phyloP scores from a whole-genome alignment of 2,888 invertebrate genomes.

The Cheilosia pagana region DNA sequence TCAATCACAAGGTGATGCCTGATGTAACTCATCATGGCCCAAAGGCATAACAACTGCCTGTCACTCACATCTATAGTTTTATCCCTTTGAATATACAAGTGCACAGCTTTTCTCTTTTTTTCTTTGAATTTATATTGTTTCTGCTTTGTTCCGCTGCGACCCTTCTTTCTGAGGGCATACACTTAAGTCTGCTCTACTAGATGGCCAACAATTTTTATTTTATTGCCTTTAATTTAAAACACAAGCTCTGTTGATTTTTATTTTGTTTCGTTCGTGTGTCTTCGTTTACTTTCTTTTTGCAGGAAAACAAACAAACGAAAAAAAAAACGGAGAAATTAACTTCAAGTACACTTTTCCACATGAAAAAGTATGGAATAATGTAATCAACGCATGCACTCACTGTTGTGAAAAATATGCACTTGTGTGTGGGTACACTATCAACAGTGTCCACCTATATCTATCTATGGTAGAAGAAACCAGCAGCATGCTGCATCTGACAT shows the following conservation, averaged over 20 bases:
- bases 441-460: slow-evolving; percentile 52
- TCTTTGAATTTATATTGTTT: not conserved
- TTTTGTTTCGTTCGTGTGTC: slow-evolving; percentile 28
- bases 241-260: slow-evolving; percentile 63
- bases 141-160: slow-evolving; percentile 30
- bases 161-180: slow-evolving; percentile 43
- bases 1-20: slow-evolving; percentile 9
- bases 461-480: slow-evolving; percentile 23
- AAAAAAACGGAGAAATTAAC: slow-evolving; percentile 26
- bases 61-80: slow-evolving; percentile 20
- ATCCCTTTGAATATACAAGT: slow-evolving; percentile 54
- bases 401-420: not conserved
- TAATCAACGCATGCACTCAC: slow-evolving; percentile 63
- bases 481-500: slow-evolving; percentile 33
- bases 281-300: slow-evolving; percentile 39
- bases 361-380: slow-evolving; percentile 73
- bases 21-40: slow-evolving; percentile 8
- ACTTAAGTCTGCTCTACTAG: slow-evolving; percentile 67
- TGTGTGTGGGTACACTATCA: slow-evolving; percentile 16
- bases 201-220: slow-evolving; percentile 72
- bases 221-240: slow-evolving; percentile 74
- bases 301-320: slow-evolving; percentile 20
- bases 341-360: slow-evolving; percentile 72
- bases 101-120: slow-evolving; percentile 45
- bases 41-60: slow-evolving; percentile 24